Evolutionary conservation across 2,888 invertebrate genomes (phyloP).

Genomic region (Rosalia funebris): DNA sequence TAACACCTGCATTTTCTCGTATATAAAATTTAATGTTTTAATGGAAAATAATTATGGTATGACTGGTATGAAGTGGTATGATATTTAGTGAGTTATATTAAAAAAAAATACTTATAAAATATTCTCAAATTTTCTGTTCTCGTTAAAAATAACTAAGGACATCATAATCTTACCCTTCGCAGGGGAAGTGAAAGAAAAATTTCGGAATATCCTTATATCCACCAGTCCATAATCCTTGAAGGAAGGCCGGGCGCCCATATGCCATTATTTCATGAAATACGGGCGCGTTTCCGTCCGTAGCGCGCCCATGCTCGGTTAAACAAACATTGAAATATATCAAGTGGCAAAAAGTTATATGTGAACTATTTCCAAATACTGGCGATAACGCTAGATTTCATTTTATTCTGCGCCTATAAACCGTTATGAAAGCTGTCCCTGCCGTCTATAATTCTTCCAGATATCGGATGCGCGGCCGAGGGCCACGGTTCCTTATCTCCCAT

Average conservation of each 20-base stretch:
- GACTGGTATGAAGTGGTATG: too few relatives aligned
- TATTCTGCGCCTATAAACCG: slow-evolving; percentile 26
- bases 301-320: slow-evolving; percentile 17
- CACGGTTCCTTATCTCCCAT: slow-evolving; percentile 5
- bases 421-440: slow-evolving; percentile 16
- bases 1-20: too few relatives aligned
- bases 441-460: slow-evolving; percentile 23
- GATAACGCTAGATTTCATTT: slow-evolving; percentile 33
- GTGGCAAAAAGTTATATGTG: slow-evolving; percentile 25
- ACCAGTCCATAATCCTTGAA: neutral
- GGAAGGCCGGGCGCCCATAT: neutral
- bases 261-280: slow-evolving; percentile 4
- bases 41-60: too few relatives aligned
- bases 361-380: slow-evolving; percentile 27
- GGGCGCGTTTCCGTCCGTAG: neutral
- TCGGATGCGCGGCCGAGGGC: slow-evolving; percentile 3
- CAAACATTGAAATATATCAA: slow-evolving; percentile 23
- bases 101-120: too few relatives aligned
- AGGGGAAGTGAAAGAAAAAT: neutral
- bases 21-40: too few relatives aligned
- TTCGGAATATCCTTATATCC: neutral
- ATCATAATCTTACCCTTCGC: too few relatives aligned
- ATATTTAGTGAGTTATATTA: too few relatives aligned
- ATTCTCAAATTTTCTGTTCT: too few relatives aligned
- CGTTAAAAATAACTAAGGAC: too few relatives aligned